Conservation (phyloP, 2,113 vertebrate species). For the Collichthys lucidus region DNA sequence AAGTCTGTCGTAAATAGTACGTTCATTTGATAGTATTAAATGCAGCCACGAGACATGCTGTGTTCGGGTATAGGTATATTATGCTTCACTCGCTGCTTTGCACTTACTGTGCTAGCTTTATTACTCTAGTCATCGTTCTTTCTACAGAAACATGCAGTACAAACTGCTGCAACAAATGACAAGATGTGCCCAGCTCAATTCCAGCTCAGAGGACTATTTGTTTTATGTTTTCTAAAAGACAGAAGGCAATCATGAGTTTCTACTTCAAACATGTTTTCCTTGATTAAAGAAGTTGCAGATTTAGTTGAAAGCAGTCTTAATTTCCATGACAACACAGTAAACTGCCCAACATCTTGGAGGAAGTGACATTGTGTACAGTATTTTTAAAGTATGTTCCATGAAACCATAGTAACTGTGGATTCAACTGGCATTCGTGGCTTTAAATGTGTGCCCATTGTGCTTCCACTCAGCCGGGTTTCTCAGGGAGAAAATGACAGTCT, state of each 20-base stretch:
- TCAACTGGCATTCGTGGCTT: conserved; percentile 1
- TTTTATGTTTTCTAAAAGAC: background rate
- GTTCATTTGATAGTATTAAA: background rate
- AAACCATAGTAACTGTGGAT: background rate
- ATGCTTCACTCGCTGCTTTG: background rate
- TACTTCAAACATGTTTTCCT: background rate
- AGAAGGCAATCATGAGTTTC: background rate
- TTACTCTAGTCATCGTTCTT: conserved; percentile 3
- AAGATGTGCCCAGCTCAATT: background rate
- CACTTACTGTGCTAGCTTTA: conserved; percentile 3
- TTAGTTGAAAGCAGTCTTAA: background rate
- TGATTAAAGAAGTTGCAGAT: background rate
- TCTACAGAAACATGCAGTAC: background rate
- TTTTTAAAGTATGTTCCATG: background rate
- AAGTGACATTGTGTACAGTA: background rate
- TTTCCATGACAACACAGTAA: conserved; percentile 3
- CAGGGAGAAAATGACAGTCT: conserved; percentile 38
- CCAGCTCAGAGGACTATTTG: background rate
- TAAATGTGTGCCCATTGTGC: conserved; percentile 4
- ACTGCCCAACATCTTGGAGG: background rate
- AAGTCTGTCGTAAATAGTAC: conserved; percentile 5
- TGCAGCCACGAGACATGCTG: conserved; percentile 16
- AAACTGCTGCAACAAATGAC: background rate
- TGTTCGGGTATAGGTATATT: conserved; percentile 1
- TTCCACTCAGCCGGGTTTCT: conserved; percentile 31